These are phyloP conservation scores for Pomacea canaliculata DNA, from an alignment of 2,888 invertebrate species.

Conservation along the genomic window DNA sequence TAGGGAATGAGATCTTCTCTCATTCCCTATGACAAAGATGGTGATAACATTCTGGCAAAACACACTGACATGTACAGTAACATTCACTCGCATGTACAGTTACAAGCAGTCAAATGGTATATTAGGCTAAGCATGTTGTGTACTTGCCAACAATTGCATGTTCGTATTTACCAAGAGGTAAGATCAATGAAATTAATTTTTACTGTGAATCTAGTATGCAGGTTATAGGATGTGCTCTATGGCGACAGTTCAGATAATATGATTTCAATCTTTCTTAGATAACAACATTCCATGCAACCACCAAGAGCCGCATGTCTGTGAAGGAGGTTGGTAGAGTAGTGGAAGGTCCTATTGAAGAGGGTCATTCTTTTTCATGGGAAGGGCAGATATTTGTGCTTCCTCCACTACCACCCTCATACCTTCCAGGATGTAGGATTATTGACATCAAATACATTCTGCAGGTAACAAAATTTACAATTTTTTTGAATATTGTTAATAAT, in stretches of 20 bases:
- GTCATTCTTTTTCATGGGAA: constrained; percentile 87
- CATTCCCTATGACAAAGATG: too few species aligned
- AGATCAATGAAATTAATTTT: neutral
- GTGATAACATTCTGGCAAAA: too few species aligned
- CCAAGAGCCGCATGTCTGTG: constrained; percentile 35
- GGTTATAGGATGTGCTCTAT: too few species aligned
- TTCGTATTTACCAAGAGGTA: too few species aligned
- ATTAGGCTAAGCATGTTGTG: too few species aligned
- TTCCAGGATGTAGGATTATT: constrained; percentile 92
- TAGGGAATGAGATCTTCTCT: too few species aligned
- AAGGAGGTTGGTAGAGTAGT: constrained; percentile 73
- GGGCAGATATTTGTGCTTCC: constrained; percentile 92
- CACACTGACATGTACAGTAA: too few species aligned
- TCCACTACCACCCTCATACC: constrained; percentile 93
- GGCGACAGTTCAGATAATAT: too few species aligned
- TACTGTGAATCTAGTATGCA: neutral
- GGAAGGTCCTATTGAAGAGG: constrained; percentile 86
- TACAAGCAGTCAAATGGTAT: too few species aligned
- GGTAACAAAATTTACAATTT: constrained; percentile 35
- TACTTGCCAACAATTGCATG: too few species aligned
- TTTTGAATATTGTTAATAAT: neutral
- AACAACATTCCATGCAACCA: constrained; percentile 44
- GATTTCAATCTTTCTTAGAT: constrained; percentile 16
- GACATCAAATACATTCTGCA: constrained; percentile 81
- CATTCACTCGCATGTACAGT: too few species aligned